Conservation (phyloP, 1,140 invertebrate species). For the Trypoxylus dichotomus region DNA sequence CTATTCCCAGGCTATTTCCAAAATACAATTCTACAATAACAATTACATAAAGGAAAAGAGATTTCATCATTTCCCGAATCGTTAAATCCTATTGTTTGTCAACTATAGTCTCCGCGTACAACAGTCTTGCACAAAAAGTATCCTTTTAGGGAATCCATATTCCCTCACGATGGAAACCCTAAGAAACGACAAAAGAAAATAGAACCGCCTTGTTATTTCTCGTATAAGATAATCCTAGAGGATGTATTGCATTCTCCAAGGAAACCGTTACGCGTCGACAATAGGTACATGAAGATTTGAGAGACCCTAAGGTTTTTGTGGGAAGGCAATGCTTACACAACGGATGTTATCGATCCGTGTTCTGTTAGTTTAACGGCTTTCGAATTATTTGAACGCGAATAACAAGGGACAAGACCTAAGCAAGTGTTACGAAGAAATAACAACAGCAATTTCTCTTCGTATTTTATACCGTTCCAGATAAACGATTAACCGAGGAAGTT, state of each 20-base stretch:
- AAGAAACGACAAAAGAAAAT: background rate
- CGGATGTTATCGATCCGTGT: background rate
- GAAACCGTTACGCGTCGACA: background rate
- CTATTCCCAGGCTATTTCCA: no score
- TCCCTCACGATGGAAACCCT: background rate
- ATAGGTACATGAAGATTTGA: background rate
- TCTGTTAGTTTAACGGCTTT: slow-evolving; percentile 20
- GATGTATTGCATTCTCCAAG: background rate
- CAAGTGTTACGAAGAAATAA: no score
- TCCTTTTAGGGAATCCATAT: background rate
- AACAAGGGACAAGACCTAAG: background rate
- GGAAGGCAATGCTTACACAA: background rate
- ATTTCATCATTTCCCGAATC: background rate
- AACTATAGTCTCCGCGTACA: background rate
- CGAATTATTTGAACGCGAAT: background rate
- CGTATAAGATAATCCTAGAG: slow-evolving; percentile 5
- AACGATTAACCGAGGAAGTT: no score
- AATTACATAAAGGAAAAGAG: no score
- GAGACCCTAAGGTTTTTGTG: background rate
- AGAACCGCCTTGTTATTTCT: background rate
- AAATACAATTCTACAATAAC: no score
- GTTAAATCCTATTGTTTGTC: background rate
- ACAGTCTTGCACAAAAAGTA: background rate
- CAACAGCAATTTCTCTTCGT: background rate
- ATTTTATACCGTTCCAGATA: background rate